Conservation (phyloP, 2,113 vertebrate genomes). For the Myocastor coypus region DNA sequence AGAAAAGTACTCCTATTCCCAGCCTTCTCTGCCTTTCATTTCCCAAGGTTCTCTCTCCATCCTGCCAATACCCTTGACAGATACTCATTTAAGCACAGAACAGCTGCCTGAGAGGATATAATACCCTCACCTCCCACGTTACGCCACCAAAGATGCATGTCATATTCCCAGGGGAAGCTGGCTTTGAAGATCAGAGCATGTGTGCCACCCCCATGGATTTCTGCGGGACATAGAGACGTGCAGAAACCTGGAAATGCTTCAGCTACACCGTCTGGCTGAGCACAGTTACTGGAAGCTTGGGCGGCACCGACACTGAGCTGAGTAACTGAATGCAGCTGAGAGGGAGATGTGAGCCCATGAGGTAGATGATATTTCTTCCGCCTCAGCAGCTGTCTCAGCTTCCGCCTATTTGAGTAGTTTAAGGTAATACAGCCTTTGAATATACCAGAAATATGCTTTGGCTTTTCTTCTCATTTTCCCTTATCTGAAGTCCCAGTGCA, state of each 20-base stretch:
- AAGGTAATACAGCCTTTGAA: conserved; percentile 55
- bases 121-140: conserved; percentile 67
- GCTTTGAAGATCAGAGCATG: conserved; percentile 46
- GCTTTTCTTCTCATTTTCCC: conserved; percentile 32
- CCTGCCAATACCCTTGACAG: conserved; percentile 58
- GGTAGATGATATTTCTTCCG: conserved; percentile 71
- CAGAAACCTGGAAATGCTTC: conserved; percentile 67
- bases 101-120: conserved; percentile 67
- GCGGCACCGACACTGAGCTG: conserved; percentile 54
- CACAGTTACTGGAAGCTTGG: neutral
- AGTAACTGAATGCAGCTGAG: conserved; percentile 54
- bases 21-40: conserved; percentile 12
- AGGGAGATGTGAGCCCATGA: conserved; percentile 59
- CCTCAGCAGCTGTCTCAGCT: conserved; percentile 68
- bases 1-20: neutral
- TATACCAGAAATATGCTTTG: neutral
- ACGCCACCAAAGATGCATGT: conserved; percentile 35
- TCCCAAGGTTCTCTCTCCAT: conserved; percentile 54
- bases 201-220: conserved; percentile 32
- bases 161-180: conserved; percentile 56
- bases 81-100: conserved; percentile 59
- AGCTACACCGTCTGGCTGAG: conserved; percentile 57
- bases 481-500: conserved; percentile 8
- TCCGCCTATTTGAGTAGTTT: conserved; percentile 28
- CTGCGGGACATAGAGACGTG: neutral